Base-by-base conservation (phyloP, 2,888 invertebrate species). In the Tachina grossa region DNA sequence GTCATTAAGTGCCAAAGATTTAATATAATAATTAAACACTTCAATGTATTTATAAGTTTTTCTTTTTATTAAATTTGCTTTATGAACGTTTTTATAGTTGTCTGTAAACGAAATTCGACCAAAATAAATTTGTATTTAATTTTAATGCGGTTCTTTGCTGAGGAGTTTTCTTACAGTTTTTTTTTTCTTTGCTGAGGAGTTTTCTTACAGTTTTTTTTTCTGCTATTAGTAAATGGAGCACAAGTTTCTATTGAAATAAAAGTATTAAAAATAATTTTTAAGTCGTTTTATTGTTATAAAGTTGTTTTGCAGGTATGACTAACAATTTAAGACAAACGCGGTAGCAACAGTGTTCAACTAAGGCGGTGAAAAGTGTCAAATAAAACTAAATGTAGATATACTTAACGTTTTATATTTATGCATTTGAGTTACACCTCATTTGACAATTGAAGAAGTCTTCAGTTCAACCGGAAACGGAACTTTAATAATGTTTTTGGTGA, bases 1-100 rank as follows among this genome's bases (percentile, higher is more conserved):
- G 31, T 51, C 80, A 39, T 72, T 72, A 80, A 80, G 53, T 66
- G 57, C 51, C 59, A 75, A 74, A 68, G 66, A 68, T 68, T 81
- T 57, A 57, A 74, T 66, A 57, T 31, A 13, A 66, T 74, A 66
- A 49, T 80, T 72, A 66, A 65, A 41, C 43, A 80, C 63, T 55
- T 57, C 11, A 19, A 11, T 51, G n/a, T 71, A n/a, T 78, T 63
- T 22, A 9, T 57, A 10, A 22, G 57, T 43, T 55, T 31, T 61
- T 41, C n/a, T n/a, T n/a, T n/a, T 14, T 51, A 61, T 13, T 16
- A 47, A 41, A 47, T 39, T 57, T 53, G 13, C 69, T 65, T 59
- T 19, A 75, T 47, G 19, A 51, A 22, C 11, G n/a, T 45, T 61
- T 68, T 81, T 72, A 72, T 47, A 16, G 45, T 55, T 14, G 19